These are phyloP conservation scores for Oryctolagus cuniculus DNA, from an alignment of 2,113 vertebrate genomes.

Conservation along the genomic window DNA sequence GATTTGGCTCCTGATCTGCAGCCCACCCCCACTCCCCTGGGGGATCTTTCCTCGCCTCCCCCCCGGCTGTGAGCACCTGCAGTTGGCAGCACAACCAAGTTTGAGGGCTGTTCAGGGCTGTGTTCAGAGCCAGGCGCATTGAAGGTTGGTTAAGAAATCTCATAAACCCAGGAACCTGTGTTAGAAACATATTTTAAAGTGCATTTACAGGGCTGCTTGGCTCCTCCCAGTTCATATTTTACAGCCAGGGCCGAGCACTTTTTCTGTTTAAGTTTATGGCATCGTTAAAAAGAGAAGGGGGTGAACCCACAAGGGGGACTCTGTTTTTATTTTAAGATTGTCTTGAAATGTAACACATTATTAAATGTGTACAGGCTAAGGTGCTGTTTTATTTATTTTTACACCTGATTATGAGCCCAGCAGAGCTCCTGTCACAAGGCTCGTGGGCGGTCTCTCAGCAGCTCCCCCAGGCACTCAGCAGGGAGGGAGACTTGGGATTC, in stretches of 20 bases:
- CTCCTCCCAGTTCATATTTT: slow-evolving; percentile 56
- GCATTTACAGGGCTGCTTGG: slow-evolving; percentile 47
- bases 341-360: slow-evolving; percentile 61
- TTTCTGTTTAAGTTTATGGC: slow-evolving; percentile 67
- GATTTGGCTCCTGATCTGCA: not conserved
- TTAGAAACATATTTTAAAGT: slow-evolving; percentile 65
- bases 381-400: slow-evolving; percentile 57
- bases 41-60: not conserved
- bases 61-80: not conserved
- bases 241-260: not conserved
- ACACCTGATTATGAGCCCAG: slow-evolving; percentile 1
- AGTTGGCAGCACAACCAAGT: not conserved
- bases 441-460: not conserved
- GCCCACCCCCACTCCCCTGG: not conserved
- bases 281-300: slow-evolving; percentile 61
- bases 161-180: slow-evolving; percentile 53
- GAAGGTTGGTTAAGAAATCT: slow-evolving; percentile 45
- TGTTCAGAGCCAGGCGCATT: not conserved
- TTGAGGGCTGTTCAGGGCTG: not conserved
- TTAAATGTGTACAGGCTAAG: slow-evolving; percentile 58
- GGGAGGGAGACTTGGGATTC: fast-evolving
- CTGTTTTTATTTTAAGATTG: slow-evolving; percentile 72
- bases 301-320: not conserved
- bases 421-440: not conserved
- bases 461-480: not conserved